Evolutionary conservation across 2,113 vertebrate species (phyloP).

Genomic region (Gyps fulvus): DNA sequence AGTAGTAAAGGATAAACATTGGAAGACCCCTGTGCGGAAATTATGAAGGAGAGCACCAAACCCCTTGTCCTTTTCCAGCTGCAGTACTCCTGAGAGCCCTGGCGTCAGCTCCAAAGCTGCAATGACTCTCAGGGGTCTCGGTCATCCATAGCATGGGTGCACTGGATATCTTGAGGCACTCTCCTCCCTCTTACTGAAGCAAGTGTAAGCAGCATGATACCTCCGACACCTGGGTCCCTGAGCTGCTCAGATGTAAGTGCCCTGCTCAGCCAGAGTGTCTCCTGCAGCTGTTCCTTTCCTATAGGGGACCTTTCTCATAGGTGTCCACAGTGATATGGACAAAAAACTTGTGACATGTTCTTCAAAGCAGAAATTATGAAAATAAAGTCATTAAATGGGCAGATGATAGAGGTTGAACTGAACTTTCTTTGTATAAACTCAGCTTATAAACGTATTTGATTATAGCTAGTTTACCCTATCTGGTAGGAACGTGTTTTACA

Average conservation of each 20-base stretch:
- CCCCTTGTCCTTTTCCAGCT: not conserved
- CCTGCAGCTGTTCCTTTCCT: not conserved
- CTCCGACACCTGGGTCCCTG: not conserved
- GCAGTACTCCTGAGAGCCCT: not conserved
- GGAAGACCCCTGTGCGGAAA: not conserved
- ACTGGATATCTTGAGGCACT: not conserved
- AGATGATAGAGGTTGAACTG: not conserved
- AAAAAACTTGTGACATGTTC: not conserved
- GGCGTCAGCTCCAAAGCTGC: not conserved
- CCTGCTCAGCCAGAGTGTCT: not conserved
- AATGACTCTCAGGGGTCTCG: not conserved
- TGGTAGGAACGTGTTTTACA: not conserved
- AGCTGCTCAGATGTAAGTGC: not conserved
- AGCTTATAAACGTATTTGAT: not conserved
- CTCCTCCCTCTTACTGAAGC: not conserved
- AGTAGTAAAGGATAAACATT: conserved; percentile 28
- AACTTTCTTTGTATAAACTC: not conserved
- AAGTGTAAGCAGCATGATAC: not conserved
- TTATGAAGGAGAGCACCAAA: not conserved
- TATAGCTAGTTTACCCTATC: not conserved
- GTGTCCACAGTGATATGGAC: not conserved
- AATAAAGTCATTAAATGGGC: not conserved
- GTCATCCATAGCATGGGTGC: not conserved
- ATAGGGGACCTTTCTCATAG: not conserved
- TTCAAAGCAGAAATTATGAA: not conserved